phyloP scores from a whole-genome alignment of 1,140 invertebrate species.

The Anastrepha obliqua region DNA sequence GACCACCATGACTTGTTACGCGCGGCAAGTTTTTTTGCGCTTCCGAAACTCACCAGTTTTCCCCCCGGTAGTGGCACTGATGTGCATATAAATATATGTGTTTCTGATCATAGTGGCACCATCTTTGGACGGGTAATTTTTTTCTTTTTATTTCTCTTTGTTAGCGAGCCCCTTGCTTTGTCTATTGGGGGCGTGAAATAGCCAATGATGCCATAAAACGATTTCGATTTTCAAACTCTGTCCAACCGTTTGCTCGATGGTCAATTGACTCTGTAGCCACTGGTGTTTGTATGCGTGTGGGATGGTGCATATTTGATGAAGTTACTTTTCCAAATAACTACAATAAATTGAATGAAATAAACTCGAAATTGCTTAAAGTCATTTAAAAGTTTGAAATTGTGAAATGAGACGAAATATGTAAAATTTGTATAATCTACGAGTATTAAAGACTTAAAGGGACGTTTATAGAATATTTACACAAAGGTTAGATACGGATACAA shows the following conservation, averaged over 20 bases:
- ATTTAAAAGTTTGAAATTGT: not conserved
- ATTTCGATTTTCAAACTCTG: conserved; percentile 47
- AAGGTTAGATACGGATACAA: not conserved
- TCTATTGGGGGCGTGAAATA: conserved; percentile 55
- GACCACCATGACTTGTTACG: not conserved
- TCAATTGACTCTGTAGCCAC: conserved; percentile 14
- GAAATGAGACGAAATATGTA: not conserved
- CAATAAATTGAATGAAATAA: not conserved
- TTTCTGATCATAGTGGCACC: not conserved
- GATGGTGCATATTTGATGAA: conserved; percentile 21
- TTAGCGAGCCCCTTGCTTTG: not conserved
- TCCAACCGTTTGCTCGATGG: not conserved
- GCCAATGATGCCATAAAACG: conserved; percentile 59
- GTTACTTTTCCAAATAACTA: not conserved
- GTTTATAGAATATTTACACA: not conserved
- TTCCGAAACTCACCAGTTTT: conserved; percentile 9
- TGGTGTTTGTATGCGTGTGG: not conserved
- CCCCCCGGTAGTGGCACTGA: not conserved
- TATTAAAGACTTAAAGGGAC: not conserved
- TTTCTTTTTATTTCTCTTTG: not conserved
- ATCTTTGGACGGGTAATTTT: not conserved
- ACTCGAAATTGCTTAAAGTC: not conserved
- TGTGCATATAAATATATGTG: not conserved
- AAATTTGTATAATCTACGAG: not conserved
- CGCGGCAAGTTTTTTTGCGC: conserved; percentile 4